These are phyloP conservation scores for Platycheirus albimanus DNA, from an alignment of 2,888 invertebrate genomes.

Conservation along the genomic window DNA sequence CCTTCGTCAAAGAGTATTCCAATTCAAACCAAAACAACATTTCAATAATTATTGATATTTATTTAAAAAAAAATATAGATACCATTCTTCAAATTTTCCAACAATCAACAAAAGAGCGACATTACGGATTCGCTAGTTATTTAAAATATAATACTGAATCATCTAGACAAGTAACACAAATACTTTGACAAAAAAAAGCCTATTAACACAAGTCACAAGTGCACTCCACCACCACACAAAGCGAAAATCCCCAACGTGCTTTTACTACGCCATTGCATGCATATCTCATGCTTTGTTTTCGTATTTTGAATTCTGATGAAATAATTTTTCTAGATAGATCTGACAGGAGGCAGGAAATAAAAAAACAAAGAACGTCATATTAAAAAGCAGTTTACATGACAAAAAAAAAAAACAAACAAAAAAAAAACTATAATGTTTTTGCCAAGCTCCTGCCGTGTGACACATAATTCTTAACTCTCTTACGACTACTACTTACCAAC, in stretches of 20 bases:
- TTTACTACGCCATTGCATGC: not conserved
- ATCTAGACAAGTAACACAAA: not conserved
- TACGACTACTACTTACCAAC: no score
- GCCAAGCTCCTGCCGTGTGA: not conserved
- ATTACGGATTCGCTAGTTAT: not conserved
- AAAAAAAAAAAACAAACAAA: no score
- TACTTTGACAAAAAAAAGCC: not conserved
- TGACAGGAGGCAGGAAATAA: conserved; percentile 8
- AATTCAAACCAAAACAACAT: no score
- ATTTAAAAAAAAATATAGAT: no score
- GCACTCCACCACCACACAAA: not conserved
- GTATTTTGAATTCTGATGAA: conserved; percentile 34
- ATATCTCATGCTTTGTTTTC: conserved; percentile 33
- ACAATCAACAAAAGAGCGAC: not conserved
- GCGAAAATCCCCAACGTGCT: conserved; percentile 12
- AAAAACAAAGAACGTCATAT: conserved; percentile 9
- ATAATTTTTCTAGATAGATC: conserved; percentile 18
- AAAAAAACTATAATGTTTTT: not conserved
- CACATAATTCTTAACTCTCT: no score
- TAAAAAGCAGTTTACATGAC: no score
- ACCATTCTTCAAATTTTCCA: no score
- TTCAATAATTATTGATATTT: no score
- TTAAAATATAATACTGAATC: not conserved
- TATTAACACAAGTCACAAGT: not conserved
- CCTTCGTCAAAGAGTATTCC: no score